These are phyloP conservation scores for Sciurus vulgaris DNA, from an alignment of 2,797 vertebrate species.

Conservation along the genomic window DNA sequence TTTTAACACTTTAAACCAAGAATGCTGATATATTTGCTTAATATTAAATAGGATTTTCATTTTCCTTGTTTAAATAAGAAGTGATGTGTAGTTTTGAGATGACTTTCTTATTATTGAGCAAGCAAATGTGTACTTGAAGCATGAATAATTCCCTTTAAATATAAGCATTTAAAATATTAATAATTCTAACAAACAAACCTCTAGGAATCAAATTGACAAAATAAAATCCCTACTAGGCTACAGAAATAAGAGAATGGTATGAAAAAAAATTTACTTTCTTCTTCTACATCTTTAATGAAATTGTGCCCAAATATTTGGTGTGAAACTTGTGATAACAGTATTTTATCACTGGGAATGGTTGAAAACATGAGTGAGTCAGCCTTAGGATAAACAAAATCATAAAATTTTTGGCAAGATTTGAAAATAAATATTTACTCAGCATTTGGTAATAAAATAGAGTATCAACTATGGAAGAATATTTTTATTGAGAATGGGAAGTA, in stretches of 20 bases:
- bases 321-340: background rate
- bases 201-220: background rate
- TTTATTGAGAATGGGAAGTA: background rate
- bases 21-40: background rate
- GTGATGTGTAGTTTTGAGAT: background rate
- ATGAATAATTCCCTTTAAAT: background rate
- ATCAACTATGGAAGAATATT: background rate
- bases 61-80: slow-evolving; percentile 4
- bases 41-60: background rate
- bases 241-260: background rate
- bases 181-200: background rate
- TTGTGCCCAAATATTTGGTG: background rate
- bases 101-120: background rate
- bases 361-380: background rate
- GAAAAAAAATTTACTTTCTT: background rate
- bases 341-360: background rate
- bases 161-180: background rate
- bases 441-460: slow-evolving; percentile 46
- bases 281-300: background rate
- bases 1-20: background rate
- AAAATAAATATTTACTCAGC: slow-evolving; percentile 36
- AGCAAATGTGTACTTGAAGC: background rate
- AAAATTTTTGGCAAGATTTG: background rate
- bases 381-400: background rate
- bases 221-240: background rate